Base-by-base conservation (phyloP, 2,797 vertebrate species). In the Gallirallus australis region DNA sequence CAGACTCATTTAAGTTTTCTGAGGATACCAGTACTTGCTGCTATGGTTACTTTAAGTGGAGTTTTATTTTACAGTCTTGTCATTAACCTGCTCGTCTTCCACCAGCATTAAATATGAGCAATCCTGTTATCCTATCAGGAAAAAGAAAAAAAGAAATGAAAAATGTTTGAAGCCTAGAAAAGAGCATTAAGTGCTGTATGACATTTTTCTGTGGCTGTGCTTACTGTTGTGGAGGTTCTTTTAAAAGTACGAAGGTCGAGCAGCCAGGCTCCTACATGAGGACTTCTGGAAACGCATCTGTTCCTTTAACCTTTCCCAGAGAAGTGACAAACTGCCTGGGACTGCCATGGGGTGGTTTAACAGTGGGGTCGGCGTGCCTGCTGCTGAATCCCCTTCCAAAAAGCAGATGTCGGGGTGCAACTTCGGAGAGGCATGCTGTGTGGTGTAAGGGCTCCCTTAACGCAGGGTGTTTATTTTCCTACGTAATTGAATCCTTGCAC, bases 1-100 rank as follows among this genome's bases (percentile, higher is more conserved):
- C 94, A 94, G 89, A 70, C 57, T 95, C 94, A 82, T 93, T 94
- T 88, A 82, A 64, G 91, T 68, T 89, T 93, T 82, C 53, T 11
- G 77, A 25, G 37, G 89, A 81, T 71, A 75, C 80, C 24, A 15
- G 53, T 77, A 65, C 66, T 95, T 27, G 52, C 77, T 85, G 80
- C 68, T 77, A 3, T 1, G 12, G 52, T 94, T 79, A 61, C 66
- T 94, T 72, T 57, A 90, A 92, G 77, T 53, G 54, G 84, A 85
- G 54, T 81, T 94, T 88, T 93, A 73, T 86, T 95, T 96, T 94
- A 70, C 57, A 53, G 70, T 86, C 15, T 60, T 92, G 90, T 89
- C 78, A 33, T 96, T 93, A 92, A 89, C 86, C 83, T 90, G 71
- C 73, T 77, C 57, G 52, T 95, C 68, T 95, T 70, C 91, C 77